These are phyloP conservation scores for Frankliniella fusca DNA, from an alignment of 2,888 invertebrate genomes.

Conservation along the genomic window DNA sequence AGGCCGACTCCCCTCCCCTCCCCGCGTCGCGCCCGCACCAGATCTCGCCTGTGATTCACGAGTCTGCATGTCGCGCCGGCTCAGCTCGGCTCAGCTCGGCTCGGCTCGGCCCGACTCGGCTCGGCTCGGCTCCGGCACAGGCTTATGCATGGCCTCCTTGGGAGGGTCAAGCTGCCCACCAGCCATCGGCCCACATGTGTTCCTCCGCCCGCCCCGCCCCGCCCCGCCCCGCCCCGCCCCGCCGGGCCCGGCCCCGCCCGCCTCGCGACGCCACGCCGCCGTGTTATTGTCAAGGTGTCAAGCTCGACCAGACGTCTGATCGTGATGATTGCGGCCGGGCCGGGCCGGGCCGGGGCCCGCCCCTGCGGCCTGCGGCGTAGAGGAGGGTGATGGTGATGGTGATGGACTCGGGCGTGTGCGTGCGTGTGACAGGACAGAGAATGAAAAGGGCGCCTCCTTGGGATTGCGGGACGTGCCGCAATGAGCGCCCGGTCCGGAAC, in stretches of 20 bases:
- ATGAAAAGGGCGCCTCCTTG: too few relatives aligned
- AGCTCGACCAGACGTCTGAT: not conserved
- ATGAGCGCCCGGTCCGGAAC: too few relatives aligned
- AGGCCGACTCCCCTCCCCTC: not conserved
- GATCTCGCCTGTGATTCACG: not conserved
- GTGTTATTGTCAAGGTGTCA: constrained; percentile 22
- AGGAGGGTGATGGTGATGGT: too few relatives aligned
- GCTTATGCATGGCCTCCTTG: not conserved
- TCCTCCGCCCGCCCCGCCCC: not conserved
- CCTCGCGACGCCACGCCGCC: not conserved
- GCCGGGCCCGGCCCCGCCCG: not conserved
- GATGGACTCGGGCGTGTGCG: too few relatives aligned
- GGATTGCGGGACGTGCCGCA: too few relatives aligned
- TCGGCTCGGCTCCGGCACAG: too few relatives aligned
- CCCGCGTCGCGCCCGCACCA: not conserved
- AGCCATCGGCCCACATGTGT: not conserved
- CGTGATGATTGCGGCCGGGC: not conserved
- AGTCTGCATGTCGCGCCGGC: not conserved
- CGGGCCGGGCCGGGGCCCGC: not conserved
- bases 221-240: not conserved
- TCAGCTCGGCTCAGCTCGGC: not conserved
- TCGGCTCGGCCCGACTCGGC: not conserved
- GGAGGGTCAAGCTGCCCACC: constrained; percentile 16
- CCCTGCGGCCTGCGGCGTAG: too few relatives aligned
- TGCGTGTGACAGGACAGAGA: too few relatives aligned